phyloP scores from a whole-genome alignment of 64 coral and sea anemone genomes.

The Montipora capricornis region DNA sequence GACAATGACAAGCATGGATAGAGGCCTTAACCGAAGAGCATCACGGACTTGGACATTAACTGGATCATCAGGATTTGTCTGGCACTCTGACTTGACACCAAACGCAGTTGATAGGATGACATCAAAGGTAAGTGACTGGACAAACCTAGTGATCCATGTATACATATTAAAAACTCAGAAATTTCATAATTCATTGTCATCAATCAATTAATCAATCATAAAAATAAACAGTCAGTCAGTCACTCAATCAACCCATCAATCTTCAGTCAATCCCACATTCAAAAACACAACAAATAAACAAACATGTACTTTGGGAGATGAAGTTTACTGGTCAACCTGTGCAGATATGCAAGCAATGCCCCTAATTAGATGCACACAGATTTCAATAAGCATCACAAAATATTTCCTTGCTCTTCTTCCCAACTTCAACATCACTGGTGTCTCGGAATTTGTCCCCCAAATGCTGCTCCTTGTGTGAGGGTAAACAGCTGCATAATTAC shows the following conservation, averaged over 20 bases:
- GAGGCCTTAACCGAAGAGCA: slow-evolving; percentile 25
- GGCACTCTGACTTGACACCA: slow-evolving; percentile 44
- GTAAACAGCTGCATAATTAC: too few species aligned
- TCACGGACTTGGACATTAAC: slow-evolving; percentile 20
- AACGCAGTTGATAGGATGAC: slow-evolving; percentile 48
- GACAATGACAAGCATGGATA: neutral
- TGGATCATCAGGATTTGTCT: slow-evolving; percentile 51
- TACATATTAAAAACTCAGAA: too few species aligned
- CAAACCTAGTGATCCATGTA: neutral
- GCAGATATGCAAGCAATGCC: too few species aligned
- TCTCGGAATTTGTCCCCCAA: too few species aligned
- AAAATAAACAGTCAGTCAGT: neutral
- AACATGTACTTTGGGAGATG: neutral
- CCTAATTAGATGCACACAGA: too few species aligned
- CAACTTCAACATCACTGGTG: too few species aligned
- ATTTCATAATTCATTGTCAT: too few species aligned
- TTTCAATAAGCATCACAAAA: too few species aligned
- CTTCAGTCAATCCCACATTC: neutral
- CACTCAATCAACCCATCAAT: neutral
- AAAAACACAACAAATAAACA: neutral
- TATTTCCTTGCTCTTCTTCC: too few species aligned
- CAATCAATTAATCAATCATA: neutral
- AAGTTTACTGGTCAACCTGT: too few species aligned
- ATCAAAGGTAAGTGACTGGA: slow-evolving; percentile 35
- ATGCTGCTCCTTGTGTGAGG: too few species aligned